These are phyloP conservation scores for Drosophila cognata DNA, from an alignment of 2,888 invertebrate species.

Conservation along the genomic window DNA sequence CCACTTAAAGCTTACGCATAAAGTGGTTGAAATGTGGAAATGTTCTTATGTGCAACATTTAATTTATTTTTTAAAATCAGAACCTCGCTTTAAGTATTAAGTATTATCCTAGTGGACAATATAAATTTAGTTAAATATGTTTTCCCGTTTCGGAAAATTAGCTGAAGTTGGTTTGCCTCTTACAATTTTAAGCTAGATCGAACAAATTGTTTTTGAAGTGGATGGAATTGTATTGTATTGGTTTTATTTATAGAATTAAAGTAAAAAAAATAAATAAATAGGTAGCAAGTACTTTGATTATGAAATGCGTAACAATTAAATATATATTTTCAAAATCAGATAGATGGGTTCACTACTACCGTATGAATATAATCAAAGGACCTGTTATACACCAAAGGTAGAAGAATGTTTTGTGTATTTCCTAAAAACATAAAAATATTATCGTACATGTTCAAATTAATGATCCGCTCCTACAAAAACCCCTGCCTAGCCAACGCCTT, in stretches of 20 bases:
- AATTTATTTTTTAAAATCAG: background rate
- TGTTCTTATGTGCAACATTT: background rate
- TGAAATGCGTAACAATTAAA: too few species aligned
- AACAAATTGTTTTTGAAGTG: background rate
- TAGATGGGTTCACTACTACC: background rate
- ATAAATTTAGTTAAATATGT: background rate
- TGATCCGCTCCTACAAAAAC: background rate
- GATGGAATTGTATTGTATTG: background rate
- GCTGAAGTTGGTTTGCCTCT: background rate
- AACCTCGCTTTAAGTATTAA: background rate
- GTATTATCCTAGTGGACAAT: too few species aligned
- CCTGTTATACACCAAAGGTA: background rate
- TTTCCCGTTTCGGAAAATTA: background rate
- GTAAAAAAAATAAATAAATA: background rate
- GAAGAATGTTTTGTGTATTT: background rate
- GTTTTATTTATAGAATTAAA: background rate
- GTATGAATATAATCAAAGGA: background rate
- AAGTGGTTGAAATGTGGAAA: background rate
- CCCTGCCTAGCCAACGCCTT: accelerated
- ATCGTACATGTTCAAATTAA: background rate
- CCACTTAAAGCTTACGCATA: background rate
- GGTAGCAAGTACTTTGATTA: too few species aligned
- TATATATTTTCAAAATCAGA: background rate
- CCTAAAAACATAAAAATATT: background rate
- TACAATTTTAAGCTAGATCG: background rate